Evolutionary conservation across 2,113 vertebrate species (phyloP), one percentile per base, ranked within the genome.

Genomic region (Nesoenas mayeri): DNA sequence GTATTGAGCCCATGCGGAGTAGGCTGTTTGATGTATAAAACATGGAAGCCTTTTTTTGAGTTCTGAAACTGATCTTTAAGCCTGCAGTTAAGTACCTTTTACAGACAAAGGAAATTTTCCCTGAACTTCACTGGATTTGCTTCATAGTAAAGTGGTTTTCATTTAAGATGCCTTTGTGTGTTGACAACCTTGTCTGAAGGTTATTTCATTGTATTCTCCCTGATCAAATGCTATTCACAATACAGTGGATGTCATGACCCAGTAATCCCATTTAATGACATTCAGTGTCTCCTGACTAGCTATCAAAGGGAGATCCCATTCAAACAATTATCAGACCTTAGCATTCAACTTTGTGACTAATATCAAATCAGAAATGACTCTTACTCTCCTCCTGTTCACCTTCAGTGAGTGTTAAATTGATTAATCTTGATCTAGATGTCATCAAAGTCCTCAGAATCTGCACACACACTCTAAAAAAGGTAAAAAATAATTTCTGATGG

Each of bases 251-350:
- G 80, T 65, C 91, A 89, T 77, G 81, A 97, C 47, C 79, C 64
- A 82, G 70, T 95, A 89, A 96, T 95, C 65, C 77, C 85, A 91
- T 80, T 94, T 91, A 96, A 89, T 56, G 48, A 88, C 89, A 80
- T 34, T 83, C 72, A 93, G 0, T 75, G 25, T 81, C 82, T 95
- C 61, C 62, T 95, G 31, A 10, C 47, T 71, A 86, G 81, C 72
- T 81, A 57, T 20, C 26, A 94, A 80, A 91, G 61, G 54, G 80
- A 88, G 26, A 34, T 64, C 56, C 64, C 69, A 83, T 92, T 93
- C 72, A 95, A 89, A 92, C 50, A 96, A 95, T 94, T 95, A 91
- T 44, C 85, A 97, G 94, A 92, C 71, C 88, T 64, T 91, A 89
- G 51, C 14, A 20, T 66, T 94, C 79, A 95, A 91, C 92, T 51